Evolutionary conservation across 2,888 invertebrate genomes (phyloP).

Genomic region (Eupithecia vulgata): DNA sequence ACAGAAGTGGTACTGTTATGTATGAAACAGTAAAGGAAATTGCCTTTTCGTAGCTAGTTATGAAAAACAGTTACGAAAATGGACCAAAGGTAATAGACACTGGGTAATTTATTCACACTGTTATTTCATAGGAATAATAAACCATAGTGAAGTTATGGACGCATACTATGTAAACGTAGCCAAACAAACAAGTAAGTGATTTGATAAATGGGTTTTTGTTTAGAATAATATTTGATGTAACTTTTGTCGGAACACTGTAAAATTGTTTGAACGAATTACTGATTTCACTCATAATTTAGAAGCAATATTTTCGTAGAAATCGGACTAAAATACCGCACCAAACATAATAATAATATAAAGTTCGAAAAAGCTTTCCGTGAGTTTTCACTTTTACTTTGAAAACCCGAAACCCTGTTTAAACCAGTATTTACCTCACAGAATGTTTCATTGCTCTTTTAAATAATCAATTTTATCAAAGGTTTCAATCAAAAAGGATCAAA

Average conservation of each 20-base stretch:
- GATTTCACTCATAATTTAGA: not conserved
- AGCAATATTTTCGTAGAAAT: not conserved
- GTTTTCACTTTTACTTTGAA: not conserved
- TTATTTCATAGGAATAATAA: not conserved
- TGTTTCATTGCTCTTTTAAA: not conserved
- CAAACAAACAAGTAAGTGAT: conserved; percentile 4
- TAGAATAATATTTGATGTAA: conserved; percentile 9
- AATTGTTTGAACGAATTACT: not conserved
- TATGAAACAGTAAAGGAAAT: too few species aligned
- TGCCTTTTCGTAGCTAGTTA: too few species aligned
- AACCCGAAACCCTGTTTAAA: not conserved
- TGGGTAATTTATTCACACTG: not conserved
- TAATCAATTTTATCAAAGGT: not conserved
- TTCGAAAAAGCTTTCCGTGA: not conserved
- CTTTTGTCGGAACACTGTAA: not conserved
- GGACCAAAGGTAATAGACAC: too few species aligned
- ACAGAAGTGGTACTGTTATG: too few species aligned
- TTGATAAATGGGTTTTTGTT: conserved; percentile 4
- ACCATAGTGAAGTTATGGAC: conserved; percentile 2
- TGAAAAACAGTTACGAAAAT: too few species aligned
- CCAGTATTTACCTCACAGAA: not conserved
- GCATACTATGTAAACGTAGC: conserved; percentile 25
- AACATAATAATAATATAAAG: not conserved
- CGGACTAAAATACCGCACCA: not conserved
- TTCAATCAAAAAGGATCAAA: not conserved